Conservation (phyloP, 2,113 vertebrate genomes). For the Chrysochloris asiatica region DNA sequence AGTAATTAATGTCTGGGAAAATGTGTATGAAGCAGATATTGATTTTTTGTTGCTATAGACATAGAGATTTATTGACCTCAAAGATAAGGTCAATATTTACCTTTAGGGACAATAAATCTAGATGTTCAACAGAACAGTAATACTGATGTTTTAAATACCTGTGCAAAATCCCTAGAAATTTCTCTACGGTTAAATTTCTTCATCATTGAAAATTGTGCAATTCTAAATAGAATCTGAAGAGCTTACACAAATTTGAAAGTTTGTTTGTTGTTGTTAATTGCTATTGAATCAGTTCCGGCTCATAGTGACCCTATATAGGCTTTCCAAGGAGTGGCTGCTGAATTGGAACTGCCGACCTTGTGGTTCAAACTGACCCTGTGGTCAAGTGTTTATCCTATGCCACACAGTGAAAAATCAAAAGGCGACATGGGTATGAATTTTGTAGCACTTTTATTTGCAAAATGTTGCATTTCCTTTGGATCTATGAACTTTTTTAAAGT, state of each 20-base stretch:
- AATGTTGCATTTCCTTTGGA: constrained; percentile 16
- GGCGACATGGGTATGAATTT: neutral
- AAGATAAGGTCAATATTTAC: constrained; percentile 78
- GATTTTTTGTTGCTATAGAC: constrained; percentile 69
- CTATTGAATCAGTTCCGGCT: too few species aligned
- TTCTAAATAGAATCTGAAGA: constrained; percentile 54
- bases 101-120: constrained; percentile 74
- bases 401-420: constrained; percentile 34
- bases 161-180: constrained; percentile 59
- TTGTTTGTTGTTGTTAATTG: too few species aligned
- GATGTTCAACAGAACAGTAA: constrained; percentile 74
- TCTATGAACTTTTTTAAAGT: neutral
- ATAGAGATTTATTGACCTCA: constrained; percentile 73
- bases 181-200: constrained; percentile 46
- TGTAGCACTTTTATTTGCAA: neutral
- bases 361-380: too few species aligned
- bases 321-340: too few species aligned
- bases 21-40: constrained; percentile 68
- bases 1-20: constrained; percentile 66
- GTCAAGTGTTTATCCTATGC: too few species aligned
- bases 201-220: constrained; percentile 30
- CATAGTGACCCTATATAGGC: too few species aligned
- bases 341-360: too few species aligned
- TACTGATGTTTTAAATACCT: constrained; percentile 68
- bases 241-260: constrained; percentile 11